Conservation (phyloP, 1,140 invertebrate species). For the Lepidurus packardi region DNA sequence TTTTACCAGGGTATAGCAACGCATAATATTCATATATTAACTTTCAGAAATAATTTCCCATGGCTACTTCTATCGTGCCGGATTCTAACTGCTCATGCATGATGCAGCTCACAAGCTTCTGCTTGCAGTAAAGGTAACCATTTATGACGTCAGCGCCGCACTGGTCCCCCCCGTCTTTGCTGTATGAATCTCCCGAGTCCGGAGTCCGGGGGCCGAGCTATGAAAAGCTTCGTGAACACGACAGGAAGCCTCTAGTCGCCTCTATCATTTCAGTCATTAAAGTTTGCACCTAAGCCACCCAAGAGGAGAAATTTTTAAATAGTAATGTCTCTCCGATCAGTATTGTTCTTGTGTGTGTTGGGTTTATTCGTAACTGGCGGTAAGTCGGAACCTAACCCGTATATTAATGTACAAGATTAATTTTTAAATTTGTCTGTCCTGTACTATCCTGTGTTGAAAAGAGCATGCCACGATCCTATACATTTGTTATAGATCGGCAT, state of each 20-base stretch:
- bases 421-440: too few relatives aligned
- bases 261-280: constrained; percentile 22
- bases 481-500: too few relatives aligned
- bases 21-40: too few relatives aligned
- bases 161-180: background rate
- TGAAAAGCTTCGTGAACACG: background rate
- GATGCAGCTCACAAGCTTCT: background rate
- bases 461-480: too few relatives aligned
- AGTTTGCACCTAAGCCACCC: background rate
- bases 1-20: too few relatives aligned
- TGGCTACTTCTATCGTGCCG: too few relatives aligned
- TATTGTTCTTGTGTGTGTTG: constrained; percentile 10
- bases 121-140: background rate
- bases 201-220: background rate
- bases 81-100: background rate
- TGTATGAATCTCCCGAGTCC: background rate
- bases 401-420: too few relatives aligned
- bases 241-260: background rate
- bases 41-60: too few relatives aligned
- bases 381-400: background rate
- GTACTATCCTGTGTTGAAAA: too few relatives aligned
- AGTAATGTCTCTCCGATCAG: background rate
- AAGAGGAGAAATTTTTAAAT: background rate
- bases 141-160: background rate
- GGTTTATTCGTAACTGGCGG: background rate